Evolutionary conservation across 1,140 invertebrate species (phyloP).

Genomic region (Marisa cornuarietis): DNA sequence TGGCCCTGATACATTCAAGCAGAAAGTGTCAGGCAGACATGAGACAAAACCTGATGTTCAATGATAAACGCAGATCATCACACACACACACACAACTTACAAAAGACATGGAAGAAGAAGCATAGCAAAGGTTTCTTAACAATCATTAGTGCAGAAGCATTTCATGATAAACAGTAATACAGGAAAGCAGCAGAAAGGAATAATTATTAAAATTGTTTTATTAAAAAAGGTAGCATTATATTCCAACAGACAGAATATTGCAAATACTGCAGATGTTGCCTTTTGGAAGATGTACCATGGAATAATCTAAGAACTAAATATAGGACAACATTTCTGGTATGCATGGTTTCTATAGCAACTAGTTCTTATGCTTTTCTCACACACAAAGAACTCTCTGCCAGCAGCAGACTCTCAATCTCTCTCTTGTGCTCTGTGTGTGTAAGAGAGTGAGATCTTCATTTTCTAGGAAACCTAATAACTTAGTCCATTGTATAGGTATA

Average conservation of each 20-base stretch:
- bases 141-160: background rate
- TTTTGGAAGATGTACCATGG: background rate
- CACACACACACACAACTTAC: too few relatives aligned
- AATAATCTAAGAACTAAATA: background rate
- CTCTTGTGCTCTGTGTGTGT: conserved; percentile 1
- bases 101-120: background rate
- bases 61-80: too few relatives aligned
- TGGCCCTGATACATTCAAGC: too few relatives aligned
- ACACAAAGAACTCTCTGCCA: background rate
- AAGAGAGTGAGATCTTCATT: background rate
- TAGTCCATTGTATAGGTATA: too few relatives aligned
- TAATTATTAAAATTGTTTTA: background rate
- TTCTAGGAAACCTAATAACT: too few relatives aligned
- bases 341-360: background rate
- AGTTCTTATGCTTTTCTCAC: background rate
- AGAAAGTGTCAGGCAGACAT: too few relatives aligned
- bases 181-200: background rate
- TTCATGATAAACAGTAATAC: background rate
- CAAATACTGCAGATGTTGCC: background rate
- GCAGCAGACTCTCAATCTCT: background rate
- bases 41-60: too few relatives aligned
- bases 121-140: background rate
- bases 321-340: background rate
- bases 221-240: background rate
- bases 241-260: background rate